Conservation (phyloP, 2,797 vertebrate species). For the Benthosema pterotum region DNA sequence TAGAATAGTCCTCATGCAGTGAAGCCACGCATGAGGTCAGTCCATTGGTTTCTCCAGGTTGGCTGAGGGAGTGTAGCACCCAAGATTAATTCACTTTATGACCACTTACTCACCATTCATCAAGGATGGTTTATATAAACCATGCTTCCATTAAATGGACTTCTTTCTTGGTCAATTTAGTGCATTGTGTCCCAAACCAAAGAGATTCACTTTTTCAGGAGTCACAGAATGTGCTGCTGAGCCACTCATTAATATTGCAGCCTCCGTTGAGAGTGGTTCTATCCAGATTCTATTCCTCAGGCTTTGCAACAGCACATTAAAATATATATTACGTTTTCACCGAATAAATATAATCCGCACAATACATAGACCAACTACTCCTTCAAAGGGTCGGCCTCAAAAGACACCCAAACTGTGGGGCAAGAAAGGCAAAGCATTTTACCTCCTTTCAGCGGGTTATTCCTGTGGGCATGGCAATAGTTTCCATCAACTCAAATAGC, state of each 20-base stretch:
- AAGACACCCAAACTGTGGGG: conserved; percentile 49
- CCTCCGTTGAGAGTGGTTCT: conserved; percentile 64
- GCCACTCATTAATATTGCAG: conserved; percentile 80
- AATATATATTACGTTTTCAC: conserved; percentile 74
- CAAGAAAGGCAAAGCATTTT: conserved; percentile 60
- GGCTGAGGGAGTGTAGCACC: too few relatives aligned
- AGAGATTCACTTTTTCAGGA: conserved; percentile 73
- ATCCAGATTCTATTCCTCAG: conserved; percentile 70
- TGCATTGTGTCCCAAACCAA: conserved; percentile 55
- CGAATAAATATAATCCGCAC: conserved; percentile 68
- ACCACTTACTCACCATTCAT: too few relatives aligned
- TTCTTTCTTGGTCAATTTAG: conserved; percentile 49
- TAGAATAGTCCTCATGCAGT: too few relatives aligned
- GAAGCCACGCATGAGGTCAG: too few relatives aligned
- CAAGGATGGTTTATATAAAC: conserved; percentile 46
- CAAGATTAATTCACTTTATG: too few relatives aligned
- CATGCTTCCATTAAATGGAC: conserved; percentile 41
- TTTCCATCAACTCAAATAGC: conserved; percentile 79
- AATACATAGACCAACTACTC: conserved; percentile 61
- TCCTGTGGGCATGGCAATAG: conserved; percentile 71
- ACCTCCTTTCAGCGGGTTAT: conserved; percentile 51
- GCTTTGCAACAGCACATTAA: conserved; percentile 56
- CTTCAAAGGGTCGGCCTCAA: conserved; percentile 53
- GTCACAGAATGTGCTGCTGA: conserved; percentile 43
- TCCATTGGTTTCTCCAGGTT: too few relatives aligned